phyloP scores from a whole-genome alignment of 2,888 invertebrate genomes.

The Netelia inedita region DNA sequence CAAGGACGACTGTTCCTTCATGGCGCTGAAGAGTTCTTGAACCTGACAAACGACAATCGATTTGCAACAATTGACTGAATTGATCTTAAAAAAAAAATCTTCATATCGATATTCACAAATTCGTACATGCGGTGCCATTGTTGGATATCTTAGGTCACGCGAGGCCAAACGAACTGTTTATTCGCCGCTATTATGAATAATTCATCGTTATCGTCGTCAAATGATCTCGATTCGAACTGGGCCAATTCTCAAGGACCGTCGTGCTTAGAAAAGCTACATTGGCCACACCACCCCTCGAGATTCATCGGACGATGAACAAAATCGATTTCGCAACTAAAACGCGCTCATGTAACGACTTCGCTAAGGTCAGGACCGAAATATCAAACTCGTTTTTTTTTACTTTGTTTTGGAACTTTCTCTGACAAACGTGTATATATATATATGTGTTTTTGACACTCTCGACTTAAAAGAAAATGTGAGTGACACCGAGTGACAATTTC shows the following conservation, averaged over 20 bases:
- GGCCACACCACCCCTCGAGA: conserved; percentile 41
- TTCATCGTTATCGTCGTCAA: conserved; percentile 14
- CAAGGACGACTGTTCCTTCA: conserved; percentile 83
- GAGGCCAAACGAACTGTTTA: conserved; percentile 47
- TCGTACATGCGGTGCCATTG: background rate
- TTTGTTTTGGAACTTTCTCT: background rate
- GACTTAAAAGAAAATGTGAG: conserved; percentile 34
- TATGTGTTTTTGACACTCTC: conserved; percentile 23
- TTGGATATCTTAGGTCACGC: background rate
- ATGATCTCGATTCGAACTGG: conserved; percentile 22
- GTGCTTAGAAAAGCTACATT: background rate
- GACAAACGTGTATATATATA: background rate
- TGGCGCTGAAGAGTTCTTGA: conserved; percentile 82
- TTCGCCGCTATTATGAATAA: conserved; percentile 13
- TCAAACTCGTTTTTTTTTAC: background rate
- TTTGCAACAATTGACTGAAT: background rate
- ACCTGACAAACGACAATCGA: conserved; percentile 75
- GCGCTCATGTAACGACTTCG: conserved; percentile 74
- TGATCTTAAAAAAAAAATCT: background rate
- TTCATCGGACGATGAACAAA: conserved; percentile 74
- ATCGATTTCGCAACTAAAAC: conserved; percentile 78
- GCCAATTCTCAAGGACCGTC: conserved; percentile 40
- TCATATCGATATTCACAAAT: conserved; percentile 4
- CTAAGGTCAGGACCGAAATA: conserved; percentile 70
- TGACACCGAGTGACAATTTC: conserved; percentile 54